Percentiles rank a stretch among this genome's conserved stretches.
Conservation (phyloP, 2,113 vertebrate genomes). For the Pachycephala philippinensis region DNA sequence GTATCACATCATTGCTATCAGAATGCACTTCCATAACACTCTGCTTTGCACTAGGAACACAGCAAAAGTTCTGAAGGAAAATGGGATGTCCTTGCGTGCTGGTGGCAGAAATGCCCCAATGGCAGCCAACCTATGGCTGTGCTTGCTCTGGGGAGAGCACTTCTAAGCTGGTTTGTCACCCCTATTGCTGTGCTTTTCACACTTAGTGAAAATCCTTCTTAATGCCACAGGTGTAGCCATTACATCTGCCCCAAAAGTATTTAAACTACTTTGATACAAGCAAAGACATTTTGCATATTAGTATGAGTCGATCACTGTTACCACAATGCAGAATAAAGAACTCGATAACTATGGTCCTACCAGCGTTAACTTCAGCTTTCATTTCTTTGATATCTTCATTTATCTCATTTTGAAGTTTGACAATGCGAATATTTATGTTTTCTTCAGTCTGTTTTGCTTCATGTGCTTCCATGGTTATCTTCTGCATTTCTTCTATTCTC, state of each 20-base stretch:
- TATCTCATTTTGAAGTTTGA: conserved; percentile 71
- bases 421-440: conserved; percentile 69
- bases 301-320: neutral
- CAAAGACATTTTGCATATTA: neutral
- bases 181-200: neutral
- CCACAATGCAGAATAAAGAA: neutral
- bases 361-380: conserved; percentile 75
- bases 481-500: conserved; percentile 75
- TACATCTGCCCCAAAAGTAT: neutral
- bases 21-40: neutral
- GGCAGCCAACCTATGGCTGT: neutral
- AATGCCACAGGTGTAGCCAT: neutral
- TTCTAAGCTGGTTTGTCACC: neutral
- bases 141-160: neutral
- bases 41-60: neutral
- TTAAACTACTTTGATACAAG: neutral
- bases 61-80: neutral
- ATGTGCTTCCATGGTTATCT: conserved; percentile 50
- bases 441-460: conserved; percentile 68
- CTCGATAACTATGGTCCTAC: conserved; percentile 51
- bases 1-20: neutral
- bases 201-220: neutral
- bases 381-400: conserved; percentile 75
- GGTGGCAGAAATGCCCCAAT: neutral
- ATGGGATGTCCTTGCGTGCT: neutral